Percentiles rank a stretch among this genome's conserved stretches.
phyloP scores from a whole-genome alignment of 2,888 invertebrate species.

The Steinernema scapterisci region DNA sequence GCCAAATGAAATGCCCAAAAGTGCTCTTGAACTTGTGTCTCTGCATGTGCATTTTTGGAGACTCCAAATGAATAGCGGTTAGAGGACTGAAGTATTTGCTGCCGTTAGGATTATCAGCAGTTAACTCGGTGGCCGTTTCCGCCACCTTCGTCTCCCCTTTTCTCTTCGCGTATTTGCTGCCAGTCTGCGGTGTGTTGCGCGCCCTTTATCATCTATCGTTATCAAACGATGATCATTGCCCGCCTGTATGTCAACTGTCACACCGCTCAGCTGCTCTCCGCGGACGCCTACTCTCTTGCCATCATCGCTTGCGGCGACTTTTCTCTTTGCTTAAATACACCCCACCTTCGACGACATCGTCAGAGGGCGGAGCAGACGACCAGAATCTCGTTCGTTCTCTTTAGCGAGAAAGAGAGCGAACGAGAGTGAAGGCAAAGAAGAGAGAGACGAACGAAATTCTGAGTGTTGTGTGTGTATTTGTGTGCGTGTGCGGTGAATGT shows the following conservation, averaged over 20 bases:
- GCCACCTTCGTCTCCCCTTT: slow-evolving; percentile 2
- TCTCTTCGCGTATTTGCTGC: slow-evolving; percentile 4
- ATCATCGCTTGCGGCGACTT: slow-evolving; percentile 31
- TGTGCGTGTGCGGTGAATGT: slow-evolving; percentile 31
- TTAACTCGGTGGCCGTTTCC: slow-evolving; percentile 21
- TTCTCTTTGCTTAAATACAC: slow-evolving; percentile 29
- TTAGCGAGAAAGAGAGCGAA: slow-evolving; percentile 27
- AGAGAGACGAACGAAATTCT: slow-evolving; percentile 28
- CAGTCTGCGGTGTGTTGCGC: slow-evolving; percentile 9
- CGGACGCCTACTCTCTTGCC: slow-evolving; percentile 31
- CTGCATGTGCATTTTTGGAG: not conserved
- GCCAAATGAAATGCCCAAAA: not conserved
- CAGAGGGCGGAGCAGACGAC: slow-evolving; percentile 29
- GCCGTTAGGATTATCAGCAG: not conserved
- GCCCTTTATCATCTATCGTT: slow-evolving; percentile 18
- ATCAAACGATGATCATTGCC: slow-evolving; percentile 25
- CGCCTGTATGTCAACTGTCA: slow-evolving; percentile 28
- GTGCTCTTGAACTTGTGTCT: not conserved
- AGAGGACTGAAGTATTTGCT: not conserved
- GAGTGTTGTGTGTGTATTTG: slow-evolving; percentile 22
- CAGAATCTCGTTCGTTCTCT: slow-evolving; percentile 30
- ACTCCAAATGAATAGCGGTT: slow-evolving; percentile 13
- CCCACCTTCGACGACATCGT: slow-evolving; percentile 26
- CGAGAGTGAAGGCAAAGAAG: slow-evolving; percentile 24
- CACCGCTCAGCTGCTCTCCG: slow-evolving; percentile 28